These are phyloP conservation scores for Smittia sp. DNA, from an alignment of 2,888 invertebrate genomes.

Conservation along the genomic window DNA sequence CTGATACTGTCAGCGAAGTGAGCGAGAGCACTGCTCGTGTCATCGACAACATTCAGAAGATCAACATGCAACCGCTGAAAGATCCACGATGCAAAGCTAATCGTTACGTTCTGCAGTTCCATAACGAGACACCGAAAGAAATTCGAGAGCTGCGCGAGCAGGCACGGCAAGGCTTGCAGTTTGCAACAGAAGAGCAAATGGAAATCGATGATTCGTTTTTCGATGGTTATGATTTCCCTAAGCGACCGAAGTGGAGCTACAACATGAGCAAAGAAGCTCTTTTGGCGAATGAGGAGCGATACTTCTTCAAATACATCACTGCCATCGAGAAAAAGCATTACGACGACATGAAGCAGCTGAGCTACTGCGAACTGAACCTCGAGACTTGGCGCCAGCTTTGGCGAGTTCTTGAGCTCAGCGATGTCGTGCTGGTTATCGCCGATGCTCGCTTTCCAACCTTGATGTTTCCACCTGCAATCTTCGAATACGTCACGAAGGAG, in stretches of 20 bases:
- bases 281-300: conserved; percentile 76
- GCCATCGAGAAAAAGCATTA: conserved; percentile 62
- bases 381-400: conserved; percentile 97
- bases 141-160: conserved; percentile 62
- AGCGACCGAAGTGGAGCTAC: conserved; percentile 81
- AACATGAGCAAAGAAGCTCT: conserved; percentile 68
- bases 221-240: conserved; percentile 71
- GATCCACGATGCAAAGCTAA: conserved; percentile 58
- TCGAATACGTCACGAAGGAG: conserved; percentile 70
- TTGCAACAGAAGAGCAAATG: conserved; percentile 60
- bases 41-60: conserved; percentile 54
- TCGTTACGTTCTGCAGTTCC: conserved; percentile 78
- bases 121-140: conserved; percentile 74
- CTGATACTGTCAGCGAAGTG: conserved; percentile 11
- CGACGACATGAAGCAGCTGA: conserved; percentile 60
- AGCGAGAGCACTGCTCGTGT: conserved; percentile 39
- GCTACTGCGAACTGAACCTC: conserved; percentile 88
- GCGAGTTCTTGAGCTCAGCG: conserved; percentile 93
- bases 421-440: conserved; percentile 80
- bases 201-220: conserved; percentile 71
- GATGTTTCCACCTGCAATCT: conserved; percentile 89
- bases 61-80: conserved; percentile 64
- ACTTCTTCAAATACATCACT: conserved; percentile 77
- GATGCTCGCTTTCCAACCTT: conserved; percentile 80
- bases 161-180: conserved; percentile 59